Percentiles rank a stretch among this genome's conserved stretches.
phyloP scores from a whole-genome alignment of 2,113 vertebrate species.

The Perca fluviatilis region DNA sequence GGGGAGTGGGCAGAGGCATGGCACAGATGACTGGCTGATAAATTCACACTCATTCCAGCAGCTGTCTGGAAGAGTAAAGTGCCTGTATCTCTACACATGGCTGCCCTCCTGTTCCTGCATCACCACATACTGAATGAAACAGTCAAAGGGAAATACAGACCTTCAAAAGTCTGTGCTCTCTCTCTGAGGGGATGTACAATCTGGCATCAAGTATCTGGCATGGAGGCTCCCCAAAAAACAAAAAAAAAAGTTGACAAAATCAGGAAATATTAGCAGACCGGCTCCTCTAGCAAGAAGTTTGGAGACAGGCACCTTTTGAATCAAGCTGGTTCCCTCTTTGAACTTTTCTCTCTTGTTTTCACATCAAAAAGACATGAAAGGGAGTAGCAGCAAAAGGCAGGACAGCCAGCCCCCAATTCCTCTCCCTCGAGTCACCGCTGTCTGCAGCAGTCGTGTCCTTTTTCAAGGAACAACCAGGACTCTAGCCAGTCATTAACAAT shows the following conservation, averaged over 20 bases:
- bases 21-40: slow-evolving; percentile 84
- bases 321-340: slow-evolving; percentile 65
- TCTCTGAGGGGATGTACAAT: slow-evolving; percentile 74
- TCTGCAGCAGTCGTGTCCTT: slow-evolving; percentile 72
- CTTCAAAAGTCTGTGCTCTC: slow-evolving; percentile 73
- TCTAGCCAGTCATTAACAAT: slow-evolving; percentile 77
- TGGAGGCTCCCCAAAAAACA: not conserved
- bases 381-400: slow-evolving; percentile 62
- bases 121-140: slow-evolving; percentile 81
- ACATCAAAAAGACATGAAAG: slow-evolving; percentile 81
- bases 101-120: slow-evolving; percentile 81
- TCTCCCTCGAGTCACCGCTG: slow-evolving; percentile 67
- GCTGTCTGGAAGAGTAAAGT: slow-evolving; percentile 83
- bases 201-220: slow-evolving; percentile 69
- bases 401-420: slow-evolving; percentile 64
- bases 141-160: slow-evolving; percentile 75
- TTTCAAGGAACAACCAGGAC: slow-evolving; percentile 70
- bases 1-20: slow-evolving; percentile 73
- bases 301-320: slow-evolving; percentile 73
- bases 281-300: slow-evolving; percentile 63
- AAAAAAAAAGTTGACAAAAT: slow-evolving; percentile 68
- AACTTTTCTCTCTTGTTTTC: slow-evolving; percentile 77
- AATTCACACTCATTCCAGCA: slow-evolving; percentile 83
- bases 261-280: slow-evolving; percentile 60
- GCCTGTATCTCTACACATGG: slow-evolving; percentile 80